Percentiles rank a stretch among this genome's conserved stretches.
Evolutionary conservation across 1,140 invertebrate species (phyloP).

Genomic region (Lordiphosa stackelbergi): DNA sequence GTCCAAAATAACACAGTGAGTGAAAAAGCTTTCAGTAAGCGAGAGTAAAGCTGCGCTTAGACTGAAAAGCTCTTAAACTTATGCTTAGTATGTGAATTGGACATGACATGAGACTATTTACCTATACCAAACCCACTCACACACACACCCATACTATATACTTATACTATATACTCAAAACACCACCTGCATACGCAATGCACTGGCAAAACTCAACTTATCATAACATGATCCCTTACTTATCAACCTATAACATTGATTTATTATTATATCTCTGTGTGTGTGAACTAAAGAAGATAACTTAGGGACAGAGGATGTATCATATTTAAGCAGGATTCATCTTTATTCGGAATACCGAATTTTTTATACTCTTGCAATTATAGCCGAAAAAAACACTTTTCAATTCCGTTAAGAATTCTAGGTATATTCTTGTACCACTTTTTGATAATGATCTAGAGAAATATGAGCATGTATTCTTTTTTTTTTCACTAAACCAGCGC

Average conservation of each 20-base stretch:
- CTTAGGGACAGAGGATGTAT: neutral
- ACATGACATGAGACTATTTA: conserved; percentile 14
- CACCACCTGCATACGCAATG: conserved; percentile 61
- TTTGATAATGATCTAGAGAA: too few relatives aligned
- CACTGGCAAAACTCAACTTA: conserved; percentile 59
- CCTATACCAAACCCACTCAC: conserved; percentile 18
- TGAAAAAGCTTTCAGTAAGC: too few relatives aligned
- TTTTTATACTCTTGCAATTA: neutral
- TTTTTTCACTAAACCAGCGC: too few relatives aligned
- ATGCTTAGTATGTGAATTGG: neutral
- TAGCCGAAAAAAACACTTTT: too few relatives aligned
- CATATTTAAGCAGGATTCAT: conserved; percentile 1
- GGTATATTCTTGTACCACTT: too few relatives aligned
- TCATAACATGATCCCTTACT: conserved; percentile 21
- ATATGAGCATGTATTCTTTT: too few relatives aligned
- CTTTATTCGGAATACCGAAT: conserved; percentile 19
- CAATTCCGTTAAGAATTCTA: too few relatives aligned
- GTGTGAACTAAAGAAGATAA: conserved; percentile 23
- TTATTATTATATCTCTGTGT: conserved; percentile 10
- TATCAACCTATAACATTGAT: conserved; percentile 16
- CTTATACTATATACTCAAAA: conserved; percentile 24
- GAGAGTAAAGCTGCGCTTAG: too few relatives aligned
- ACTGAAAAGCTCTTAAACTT: too few relatives aligned
- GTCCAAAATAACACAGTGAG: too few relatives aligned
- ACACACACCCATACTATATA: conserved; percentile 39